These are phyloP conservation scores for Phrynosoma platyrhinos DNA, from an alignment of 2,113 vertebrate genomes.

Conservation along the genomic window DNA sequence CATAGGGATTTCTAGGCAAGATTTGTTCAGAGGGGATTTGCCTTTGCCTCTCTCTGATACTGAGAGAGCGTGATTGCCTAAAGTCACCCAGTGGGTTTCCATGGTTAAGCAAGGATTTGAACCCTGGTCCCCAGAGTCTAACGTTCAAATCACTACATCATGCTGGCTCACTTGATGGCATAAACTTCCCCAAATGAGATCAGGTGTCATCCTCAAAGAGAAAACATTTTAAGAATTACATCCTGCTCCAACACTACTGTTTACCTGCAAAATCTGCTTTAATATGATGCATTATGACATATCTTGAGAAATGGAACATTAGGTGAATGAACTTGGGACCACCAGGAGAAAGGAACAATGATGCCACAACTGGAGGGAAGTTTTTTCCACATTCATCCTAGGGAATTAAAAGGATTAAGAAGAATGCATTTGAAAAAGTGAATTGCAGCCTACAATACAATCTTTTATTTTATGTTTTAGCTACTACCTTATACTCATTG, in stretches of 20 bases:
- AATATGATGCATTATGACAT: constrained; percentile 79
- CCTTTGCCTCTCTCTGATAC: too few relatives aligned
- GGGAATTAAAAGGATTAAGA: constrained; percentile 35
- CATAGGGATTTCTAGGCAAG: too few relatives aligned
- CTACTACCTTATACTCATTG: background rate
- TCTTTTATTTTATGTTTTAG: background rate
- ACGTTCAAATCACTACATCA: too few relatives aligned
- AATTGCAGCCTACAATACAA: background rate
- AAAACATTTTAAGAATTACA: background rate
- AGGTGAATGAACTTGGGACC: constrained; percentile 80
- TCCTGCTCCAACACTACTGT: constrained; percentile 18
- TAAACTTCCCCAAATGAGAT: background rate
- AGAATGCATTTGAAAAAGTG: too few relatives aligned
- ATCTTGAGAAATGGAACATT: constrained; percentile 81
- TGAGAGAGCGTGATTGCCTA: too few relatives aligned
- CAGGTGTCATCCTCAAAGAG: background rate
- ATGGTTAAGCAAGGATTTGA: too few relatives aligned
- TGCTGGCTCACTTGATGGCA: background rate
- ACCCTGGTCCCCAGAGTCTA: too few relatives aligned
- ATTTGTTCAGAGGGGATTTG: too few relatives aligned
- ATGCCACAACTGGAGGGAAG: constrained; percentile 80
- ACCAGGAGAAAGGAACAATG: constrained; percentile 81
- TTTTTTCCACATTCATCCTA: constrained; percentile 69
- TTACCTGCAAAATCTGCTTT: constrained; percentile 81
- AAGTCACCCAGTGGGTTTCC: too few relatives aligned